Percentiles rank a stretch among this genome's conserved stretches.
Conservation (phyloP, 1,140 invertebrate species). For the Trachymyrmex septentrionalis region DNA sequence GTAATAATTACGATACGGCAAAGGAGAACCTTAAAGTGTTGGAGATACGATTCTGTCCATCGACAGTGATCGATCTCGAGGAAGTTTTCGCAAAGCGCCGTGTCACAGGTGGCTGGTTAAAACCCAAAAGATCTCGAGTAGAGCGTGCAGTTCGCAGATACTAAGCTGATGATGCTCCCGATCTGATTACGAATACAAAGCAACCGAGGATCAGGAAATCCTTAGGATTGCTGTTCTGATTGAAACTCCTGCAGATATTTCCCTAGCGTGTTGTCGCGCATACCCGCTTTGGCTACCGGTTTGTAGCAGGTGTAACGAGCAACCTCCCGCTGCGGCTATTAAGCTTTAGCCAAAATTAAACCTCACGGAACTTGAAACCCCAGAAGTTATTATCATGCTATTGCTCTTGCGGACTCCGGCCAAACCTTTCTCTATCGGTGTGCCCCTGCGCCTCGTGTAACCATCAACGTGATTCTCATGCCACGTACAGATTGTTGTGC, state of each 20-base stretch:
- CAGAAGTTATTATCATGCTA: constrained; percentile 73
- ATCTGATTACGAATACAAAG: constrained; percentile 40
- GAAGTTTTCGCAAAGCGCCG: neutral
- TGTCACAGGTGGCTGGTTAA: neutral
- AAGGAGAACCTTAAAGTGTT: neutral
- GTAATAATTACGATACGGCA: neutral
- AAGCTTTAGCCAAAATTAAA: constrained; percentile 78
- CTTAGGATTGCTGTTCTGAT: constrained; percentile 69
- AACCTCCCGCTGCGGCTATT: constrained; percentile 76
- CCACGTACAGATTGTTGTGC: neutral
- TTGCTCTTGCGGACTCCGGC: constrained; percentile 48
- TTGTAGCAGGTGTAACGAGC: constrained; percentile 73
- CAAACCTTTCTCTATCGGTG: constrained; percentile 48
- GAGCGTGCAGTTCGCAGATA: neutral
- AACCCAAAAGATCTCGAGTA: neutral
- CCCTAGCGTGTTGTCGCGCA: constrained; percentile 78
- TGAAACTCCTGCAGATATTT: constrained; percentile 78
- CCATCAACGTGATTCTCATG: constrained; percentile 42
- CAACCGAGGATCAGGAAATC: constrained; percentile 53
- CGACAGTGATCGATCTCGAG: neutral
- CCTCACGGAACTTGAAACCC: constrained; percentile 73
- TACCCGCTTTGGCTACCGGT: constrained; percentile 71
- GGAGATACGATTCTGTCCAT: too few relatives aligned
- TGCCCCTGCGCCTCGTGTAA: constrained; percentile 22
- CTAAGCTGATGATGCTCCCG: constrained; percentile 24